Percentiles rank a stretch among this genome's conserved stretches.
Conservation (phyloP, 2,113 vertebrate species). For the Erinaceus europaeus region DNA sequence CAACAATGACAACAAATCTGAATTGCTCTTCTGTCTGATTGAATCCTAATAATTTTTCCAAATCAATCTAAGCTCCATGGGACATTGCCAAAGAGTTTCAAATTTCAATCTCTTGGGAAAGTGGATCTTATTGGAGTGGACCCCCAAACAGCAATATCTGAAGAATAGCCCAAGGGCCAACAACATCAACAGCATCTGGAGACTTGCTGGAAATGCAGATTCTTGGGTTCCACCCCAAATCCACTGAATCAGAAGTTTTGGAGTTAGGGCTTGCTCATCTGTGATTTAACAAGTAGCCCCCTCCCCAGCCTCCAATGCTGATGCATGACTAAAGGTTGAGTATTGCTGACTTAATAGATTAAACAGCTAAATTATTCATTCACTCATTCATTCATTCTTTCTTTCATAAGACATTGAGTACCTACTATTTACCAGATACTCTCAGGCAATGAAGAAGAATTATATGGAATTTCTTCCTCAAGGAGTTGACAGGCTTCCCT, state of each 20-base stretch:
- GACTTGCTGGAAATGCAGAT: background rate
- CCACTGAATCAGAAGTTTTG: background rate
- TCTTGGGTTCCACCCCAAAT: background rate
- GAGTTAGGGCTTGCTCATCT: no score
- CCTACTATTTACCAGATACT: background rate
- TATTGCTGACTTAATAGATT: background rate
- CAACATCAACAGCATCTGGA: background rate
- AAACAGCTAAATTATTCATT: conserved; percentile 34
- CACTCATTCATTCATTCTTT: background rate
- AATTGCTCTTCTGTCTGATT: conserved; percentile 3
- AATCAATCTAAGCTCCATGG: background rate
- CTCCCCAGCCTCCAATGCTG: no score
- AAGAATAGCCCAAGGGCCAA: background rate
- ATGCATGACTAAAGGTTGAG: background rate
- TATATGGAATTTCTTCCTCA: background rate
- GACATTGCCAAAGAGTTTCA: background rate
- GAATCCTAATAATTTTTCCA: background rate
- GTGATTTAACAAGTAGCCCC: background rate
- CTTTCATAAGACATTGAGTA: conserved; percentile 17
- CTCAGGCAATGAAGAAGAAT: background rate
- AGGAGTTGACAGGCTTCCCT: background rate
- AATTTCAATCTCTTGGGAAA: background rate
- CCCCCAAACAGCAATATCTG: background rate
- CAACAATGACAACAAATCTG: background rate
- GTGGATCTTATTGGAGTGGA: background rate